These are phyloP conservation scores for Cerastis leucographa DNA, from an alignment of 2,888 invertebrate genomes.

Conservation along the genomic window DNA sequence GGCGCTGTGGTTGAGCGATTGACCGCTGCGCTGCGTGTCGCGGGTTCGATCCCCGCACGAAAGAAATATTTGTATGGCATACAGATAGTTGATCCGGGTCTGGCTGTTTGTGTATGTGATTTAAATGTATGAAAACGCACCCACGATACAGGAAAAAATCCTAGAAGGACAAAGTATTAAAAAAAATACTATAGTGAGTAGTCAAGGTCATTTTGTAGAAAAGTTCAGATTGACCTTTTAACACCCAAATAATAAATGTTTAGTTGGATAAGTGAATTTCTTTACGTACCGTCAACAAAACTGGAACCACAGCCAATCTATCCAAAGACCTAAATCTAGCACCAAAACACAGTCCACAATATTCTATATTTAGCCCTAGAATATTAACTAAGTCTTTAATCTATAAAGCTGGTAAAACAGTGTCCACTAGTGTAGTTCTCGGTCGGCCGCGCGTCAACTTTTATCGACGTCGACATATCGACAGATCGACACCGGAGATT, in stretches of 20 bases:
- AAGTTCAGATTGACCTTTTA: background rate
- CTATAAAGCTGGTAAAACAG: slow-evolving; percentile 54
- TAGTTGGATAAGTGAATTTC: background rate
- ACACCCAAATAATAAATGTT: background rate
- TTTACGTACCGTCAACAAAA: background rate
- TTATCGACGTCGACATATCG: slow-evolving; percentile 77
- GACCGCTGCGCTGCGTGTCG: too few relatives aligned
- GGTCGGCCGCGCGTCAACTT: slow-evolving; percentile 65
- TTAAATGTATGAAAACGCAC: too few relatives aligned
- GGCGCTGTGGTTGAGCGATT: too few relatives aligned
- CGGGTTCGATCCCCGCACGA: too few relatives aligned
- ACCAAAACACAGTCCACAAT: slow-evolving; percentile 24
- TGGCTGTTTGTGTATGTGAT: too few relatives aligned
- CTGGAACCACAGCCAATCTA: background rate
- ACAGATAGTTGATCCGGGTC: too few relatives aligned
- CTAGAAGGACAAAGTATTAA: too few relatives aligned
- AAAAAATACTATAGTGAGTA: too few relatives aligned
- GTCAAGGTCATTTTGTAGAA: background rate
- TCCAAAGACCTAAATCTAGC: slow-evolving; percentile 7
- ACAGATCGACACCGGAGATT: slow-evolving; percentile 82
- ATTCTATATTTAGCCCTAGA: slow-evolving; percentile 53
- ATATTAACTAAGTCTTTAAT: slow-evolving; percentile 58
- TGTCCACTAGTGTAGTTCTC: slow-evolving; percentile 67
- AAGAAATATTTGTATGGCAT: too few relatives aligned
- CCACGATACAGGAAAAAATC: too few relatives aligned